Conservation (phyloP, 2,113 vertebrate genomes). For the Atlantisia rogersi region DNA sequence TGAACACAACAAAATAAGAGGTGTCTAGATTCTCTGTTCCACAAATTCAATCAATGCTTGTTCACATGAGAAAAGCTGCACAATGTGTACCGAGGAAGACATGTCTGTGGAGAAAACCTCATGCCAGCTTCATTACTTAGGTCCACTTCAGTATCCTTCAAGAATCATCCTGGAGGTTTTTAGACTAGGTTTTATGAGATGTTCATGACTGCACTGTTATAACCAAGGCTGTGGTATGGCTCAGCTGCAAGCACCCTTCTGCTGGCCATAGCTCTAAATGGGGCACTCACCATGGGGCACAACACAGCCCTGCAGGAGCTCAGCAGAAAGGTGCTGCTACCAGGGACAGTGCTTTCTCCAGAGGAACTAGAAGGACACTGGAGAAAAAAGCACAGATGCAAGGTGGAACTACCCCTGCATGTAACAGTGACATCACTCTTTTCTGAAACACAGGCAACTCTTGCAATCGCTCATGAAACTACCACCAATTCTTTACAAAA, state of each 20-base stretch:
- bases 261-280: fast-evolving
- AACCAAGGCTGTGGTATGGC: background rate
- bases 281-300: background rate
- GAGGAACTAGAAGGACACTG: background rate
- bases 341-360: background rate
- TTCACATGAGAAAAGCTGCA: background rate
- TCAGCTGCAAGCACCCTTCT: background rate
- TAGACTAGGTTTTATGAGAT: background rate
- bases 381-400: background rate
- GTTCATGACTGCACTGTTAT: background rate
- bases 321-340: background rate
- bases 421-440: background rate
- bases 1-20: background rate
- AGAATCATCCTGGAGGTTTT: background rate
- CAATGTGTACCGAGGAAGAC: background rate
- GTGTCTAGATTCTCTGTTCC: background rate
- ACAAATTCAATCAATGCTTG: background rate
- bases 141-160: background rate
- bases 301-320: background rate
- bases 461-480: background rate
- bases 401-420: background rate
- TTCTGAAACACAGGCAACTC: background rate
- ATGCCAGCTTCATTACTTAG: background rate
- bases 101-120: background rate
- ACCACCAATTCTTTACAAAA: constrained; percentile 43